Conservation (phyloP, 1,140 invertebrate genomes). For the Zaprionus vittiger region DNA sequence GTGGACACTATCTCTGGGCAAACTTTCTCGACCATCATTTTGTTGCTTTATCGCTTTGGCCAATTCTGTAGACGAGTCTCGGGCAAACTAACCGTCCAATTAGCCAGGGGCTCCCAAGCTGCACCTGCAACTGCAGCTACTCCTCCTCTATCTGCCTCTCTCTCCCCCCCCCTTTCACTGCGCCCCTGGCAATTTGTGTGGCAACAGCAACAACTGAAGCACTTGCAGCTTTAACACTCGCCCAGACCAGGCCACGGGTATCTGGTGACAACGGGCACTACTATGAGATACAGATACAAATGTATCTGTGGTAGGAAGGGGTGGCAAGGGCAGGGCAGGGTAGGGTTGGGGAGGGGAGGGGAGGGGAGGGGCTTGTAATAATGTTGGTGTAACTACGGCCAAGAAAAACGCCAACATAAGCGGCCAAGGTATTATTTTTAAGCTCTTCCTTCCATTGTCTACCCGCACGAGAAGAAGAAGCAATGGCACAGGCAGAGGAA, state of each 20-base stretch:
- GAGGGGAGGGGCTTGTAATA: constrained; percentile 45
- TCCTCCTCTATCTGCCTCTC: background rate
- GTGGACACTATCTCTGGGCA: too few species aligned
- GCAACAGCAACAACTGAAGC: constrained; percentile 44
- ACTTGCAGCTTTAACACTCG: constrained; percentile 77
- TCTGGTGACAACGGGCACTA: constrained; percentile 63
- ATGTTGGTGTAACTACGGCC: constrained; percentile 69
- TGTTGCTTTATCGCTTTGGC: constrained; percentile 17
- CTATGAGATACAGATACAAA: constrained; percentile 37
- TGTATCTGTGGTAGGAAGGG: background rate
- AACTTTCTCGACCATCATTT: constrained; percentile 29
- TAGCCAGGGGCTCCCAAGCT: constrained; percentile 10
- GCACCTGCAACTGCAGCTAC: background rate
- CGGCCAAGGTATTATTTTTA: constrained; percentile 81
- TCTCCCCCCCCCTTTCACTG: background rate
- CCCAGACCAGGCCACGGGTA: constrained; percentile 58
- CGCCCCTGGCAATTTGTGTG: constrained; percentile 2
- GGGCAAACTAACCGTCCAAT: constrained; percentile 35
- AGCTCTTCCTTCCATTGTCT: constrained; percentile 80
- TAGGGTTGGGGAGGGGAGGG: background rate
- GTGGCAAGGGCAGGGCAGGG: background rate
- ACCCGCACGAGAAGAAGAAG: constrained; percentile 55
- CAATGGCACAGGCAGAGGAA: constrained; percentile 27
- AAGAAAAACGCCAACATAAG: constrained; percentile 75
- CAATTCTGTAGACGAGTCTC: background rate